A percentile compares a stretch with the other conserved stretches of the same genome.
Conservation (phyloP, 2,888 invertebrate species). For the Amblyteles armatorius region DNA sequence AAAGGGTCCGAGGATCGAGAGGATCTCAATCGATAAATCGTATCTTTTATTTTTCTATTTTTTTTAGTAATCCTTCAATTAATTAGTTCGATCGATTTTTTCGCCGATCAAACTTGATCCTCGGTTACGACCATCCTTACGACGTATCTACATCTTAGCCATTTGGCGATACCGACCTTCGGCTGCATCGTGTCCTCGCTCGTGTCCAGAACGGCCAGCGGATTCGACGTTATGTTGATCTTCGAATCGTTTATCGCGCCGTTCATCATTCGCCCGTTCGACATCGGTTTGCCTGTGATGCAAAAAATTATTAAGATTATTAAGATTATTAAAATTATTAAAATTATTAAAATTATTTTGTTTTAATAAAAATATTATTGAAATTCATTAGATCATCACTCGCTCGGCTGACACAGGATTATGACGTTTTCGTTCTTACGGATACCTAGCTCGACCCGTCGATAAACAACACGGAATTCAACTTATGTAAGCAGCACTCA, state of each 20-base stretch:
- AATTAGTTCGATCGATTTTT: slow-evolving; percentile 14
- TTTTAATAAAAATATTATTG: too few relatives aligned
- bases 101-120: slow-evolving; percentile 50
- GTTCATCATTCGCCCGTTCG: slow-evolving; percentile 83
- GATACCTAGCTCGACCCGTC: too few relatives aligned
- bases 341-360: slow-evolving; percentile 65
- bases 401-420: too few relatives aligned
- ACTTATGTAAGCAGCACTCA: too few relatives aligned
- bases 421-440: too few relatives aligned
- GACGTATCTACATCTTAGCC: slow-evolving; percentile 56
- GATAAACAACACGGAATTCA: too few relatives aligned
- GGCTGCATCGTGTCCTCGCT: slow-evolving; percentile 87
- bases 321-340: not conserved
- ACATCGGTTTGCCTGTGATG: slow-evolving; percentile 80
- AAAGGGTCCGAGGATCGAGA: slow-evolving; percentile 71
- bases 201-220: slow-evolving; percentile 88
- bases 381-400: too few relatives aligned
- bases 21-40: not conserved
- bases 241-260: slow-evolving; percentile 84
- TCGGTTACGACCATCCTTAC: slow-evolving; percentile 43
- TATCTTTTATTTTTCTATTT: not conserved
- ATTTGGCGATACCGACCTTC: slow-evolving; percentile 81
- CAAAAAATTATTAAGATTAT: slow-evolving; percentile 13
- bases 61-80: not conserved
- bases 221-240: slow-evolving; percentile 92